Evolutionary conservation across 2,888 invertebrate species (phyloP), one percentile per base, ranked within the genome.

Genomic region (Bugulina stolonifera): DNA sequence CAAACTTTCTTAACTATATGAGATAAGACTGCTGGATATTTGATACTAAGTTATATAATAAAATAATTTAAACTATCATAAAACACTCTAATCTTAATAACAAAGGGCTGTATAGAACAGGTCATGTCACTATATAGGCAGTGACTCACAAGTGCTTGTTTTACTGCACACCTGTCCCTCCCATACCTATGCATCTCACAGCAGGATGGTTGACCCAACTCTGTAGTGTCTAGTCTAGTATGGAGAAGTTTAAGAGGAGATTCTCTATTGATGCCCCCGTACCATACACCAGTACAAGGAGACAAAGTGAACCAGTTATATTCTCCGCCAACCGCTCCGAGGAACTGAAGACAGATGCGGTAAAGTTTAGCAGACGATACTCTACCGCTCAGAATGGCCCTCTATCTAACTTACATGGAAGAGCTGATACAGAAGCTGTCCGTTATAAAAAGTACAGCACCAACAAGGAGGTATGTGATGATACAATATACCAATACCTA

Each of bases 21-120:
- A 64, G 27, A 64, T 32, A 64, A 64, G 25, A 32, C 32, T 64
- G 64, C 32, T 29, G 14, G 64, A 64, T 27, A 64, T 64, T 64
- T 32, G 64, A 64, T 32, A 64, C 34, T 10, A 64, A 32, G 22
- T 64, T 22, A 22, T 25, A 32, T 64, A 64, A 64, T 64, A 64
- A 64, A 64, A 3, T 32, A 22, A 64, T 64, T 64, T 14, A 64
- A 14, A 34, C 32, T 32, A 18, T 27, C 22, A 64, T 64, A 64
- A 64, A 64, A 14, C 57, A n/a, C n/a, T n/a, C n/a, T n/a, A n/a
- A n/a, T n/a, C n/a, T n/a, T n/a, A n/a, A n/a, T n/a, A n/a, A n/a
- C n/a, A n/a, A n/a, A n/a, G n/a, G n/a, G n/a, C n/a, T n/a, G n/a
- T n/a, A n/a, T n/a, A n/a, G n/a, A n/a, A n/a, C n/a, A n/a, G n/a